Evolutionary conservation across 2,797 vertebrate genomes (phyloP), one percentile per base, ranked within the genome.

Genomic region (Falco peregrinus): DNA sequence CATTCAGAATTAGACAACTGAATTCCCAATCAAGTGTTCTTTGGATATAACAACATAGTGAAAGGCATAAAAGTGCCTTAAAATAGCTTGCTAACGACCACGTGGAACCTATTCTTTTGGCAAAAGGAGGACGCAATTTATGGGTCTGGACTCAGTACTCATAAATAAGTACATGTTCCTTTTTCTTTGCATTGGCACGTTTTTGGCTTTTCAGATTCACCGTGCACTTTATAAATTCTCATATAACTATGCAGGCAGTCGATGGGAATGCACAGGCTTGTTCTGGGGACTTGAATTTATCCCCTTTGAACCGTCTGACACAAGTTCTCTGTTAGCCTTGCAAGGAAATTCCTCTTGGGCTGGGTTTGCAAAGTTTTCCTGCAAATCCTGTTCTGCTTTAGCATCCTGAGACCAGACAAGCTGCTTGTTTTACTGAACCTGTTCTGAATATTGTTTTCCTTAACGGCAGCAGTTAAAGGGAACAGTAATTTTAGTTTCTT

Each of bases 71-170:
- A 90, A 95, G 26, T 31, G 26, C 64, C 89, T 84, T 70, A 77
- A 95, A 93, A 91, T 53, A 94, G 61, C 78, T 54, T 15, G 39
- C 26, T 50, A 53, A 59, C n/a, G 47, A n/a, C 28, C 84, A 60
- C 84, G 7, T 59, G 85, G 79, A 96, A 79, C 61, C 69, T 56
- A 59, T 57, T 75, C 47, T 77, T 76, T 73, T 95, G 95, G 84
- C 93, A 93, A 77, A 79, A 87, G 61, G 51, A 85, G 56, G 88
- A 26, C 47, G 84, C 63, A 71, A 51, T 87, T 95, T 87, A 71
- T 89, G 84, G 87, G 64, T 74, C 89, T 94, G 93, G 80, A 37
- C 70, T 89, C 85, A 29, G 53, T 9, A 68, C 77, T 89, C 56
- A 43, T 43, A 85, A 73, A 87, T 82, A 83, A 95, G 39, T 11